Evolutionary conservation across 1,140 invertebrate genomes (phyloP).

Genomic region (Drosophila simulans): DNA sequence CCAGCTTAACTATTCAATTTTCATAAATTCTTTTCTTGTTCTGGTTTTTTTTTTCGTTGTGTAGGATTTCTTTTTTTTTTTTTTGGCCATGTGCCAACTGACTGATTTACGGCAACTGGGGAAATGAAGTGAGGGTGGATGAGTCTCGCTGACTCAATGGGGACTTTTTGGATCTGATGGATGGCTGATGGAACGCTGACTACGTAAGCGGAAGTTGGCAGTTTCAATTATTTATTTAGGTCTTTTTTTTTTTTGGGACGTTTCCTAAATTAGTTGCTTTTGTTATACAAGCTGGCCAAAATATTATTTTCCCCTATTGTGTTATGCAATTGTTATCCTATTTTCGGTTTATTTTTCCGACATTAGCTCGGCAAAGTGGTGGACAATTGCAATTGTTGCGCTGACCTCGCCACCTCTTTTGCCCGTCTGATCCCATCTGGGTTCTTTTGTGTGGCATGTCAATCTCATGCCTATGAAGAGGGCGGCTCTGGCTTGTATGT

Average conservation of each 20-base stretch:
- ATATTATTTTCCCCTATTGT: conserved; percentile 19
- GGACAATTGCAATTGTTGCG: conserved; percentile 75
- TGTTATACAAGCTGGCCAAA: conserved; percentile 54
- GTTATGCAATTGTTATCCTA: conserved; percentile 55
- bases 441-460: conserved; percentile 70
- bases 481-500: conserved; percentile 54
- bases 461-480: conserved; percentile 61
- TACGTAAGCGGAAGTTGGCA: conserved; percentile 64
- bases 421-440: conserved; percentile 15
- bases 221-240: conserved; percentile 75
- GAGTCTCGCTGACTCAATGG: conserved; percentile 54
- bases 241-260: background rate
- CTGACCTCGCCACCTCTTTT: conserved; percentile 18
- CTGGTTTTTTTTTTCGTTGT: background rate
- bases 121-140: conserved; percentile 16
- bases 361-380: conserved; percentile 47
- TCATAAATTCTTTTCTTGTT: conserved; percentile 59
- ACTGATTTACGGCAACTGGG: conserved; percentile 67
- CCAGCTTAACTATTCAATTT: conserved; percentile 68
- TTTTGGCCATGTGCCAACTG: conserved; percentile 67
- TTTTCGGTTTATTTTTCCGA: conserved; percentile 31
- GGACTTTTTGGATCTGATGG: conserved; percentile 44
- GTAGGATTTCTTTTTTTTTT: conserved; percentile 20
- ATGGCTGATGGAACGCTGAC: conserved; percentile 50
- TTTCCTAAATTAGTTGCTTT: conserved; percentile 58